Conservation (phyloP, 2,113 vertebrate species). For the Campylorhamphus procurvoides region DNA sequence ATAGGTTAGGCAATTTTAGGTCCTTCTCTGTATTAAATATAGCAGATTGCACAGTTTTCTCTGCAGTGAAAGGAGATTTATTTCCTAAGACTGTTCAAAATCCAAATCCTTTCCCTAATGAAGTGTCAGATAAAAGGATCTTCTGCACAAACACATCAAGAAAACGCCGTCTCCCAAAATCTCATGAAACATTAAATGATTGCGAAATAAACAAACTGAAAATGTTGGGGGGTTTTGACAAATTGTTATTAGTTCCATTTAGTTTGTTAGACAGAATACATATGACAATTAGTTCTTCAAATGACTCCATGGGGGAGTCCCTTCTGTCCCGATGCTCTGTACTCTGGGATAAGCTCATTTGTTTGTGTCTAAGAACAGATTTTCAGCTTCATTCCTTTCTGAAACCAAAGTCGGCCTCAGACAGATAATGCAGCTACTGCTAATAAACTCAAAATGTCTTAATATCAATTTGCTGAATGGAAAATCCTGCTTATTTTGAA, state of each 20-base stretch:
- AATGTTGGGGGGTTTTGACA: background rate
- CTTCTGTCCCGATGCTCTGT: background rate
- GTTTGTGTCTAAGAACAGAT: background rate
- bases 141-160: background rate
- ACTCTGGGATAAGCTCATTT: background rate
- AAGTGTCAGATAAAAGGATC: constrained; percentile 3
- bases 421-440: background rate
- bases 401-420: background rate
- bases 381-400: background rate
- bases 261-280: background rate
- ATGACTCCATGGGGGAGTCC: background rate
- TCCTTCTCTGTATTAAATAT: background rate
- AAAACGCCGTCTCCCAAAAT: background rate
- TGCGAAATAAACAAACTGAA: background rate
- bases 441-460: constrained; percentile 40
- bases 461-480: constrained; percentile 27
- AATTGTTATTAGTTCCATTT: background rate
- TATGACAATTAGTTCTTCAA: background rate
- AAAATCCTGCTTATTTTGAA: constrained; percentile 59
- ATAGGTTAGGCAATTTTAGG: background rate
- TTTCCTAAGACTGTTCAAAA: background rate
- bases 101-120: constrained; percentile 5
- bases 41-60: background rate
- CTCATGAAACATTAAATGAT: background rate
- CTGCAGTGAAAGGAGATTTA: background rate